phyloP scores from a whole-genome alignment of 2,113 vertebrate genomes.

The Aix galericulata region DNA sequence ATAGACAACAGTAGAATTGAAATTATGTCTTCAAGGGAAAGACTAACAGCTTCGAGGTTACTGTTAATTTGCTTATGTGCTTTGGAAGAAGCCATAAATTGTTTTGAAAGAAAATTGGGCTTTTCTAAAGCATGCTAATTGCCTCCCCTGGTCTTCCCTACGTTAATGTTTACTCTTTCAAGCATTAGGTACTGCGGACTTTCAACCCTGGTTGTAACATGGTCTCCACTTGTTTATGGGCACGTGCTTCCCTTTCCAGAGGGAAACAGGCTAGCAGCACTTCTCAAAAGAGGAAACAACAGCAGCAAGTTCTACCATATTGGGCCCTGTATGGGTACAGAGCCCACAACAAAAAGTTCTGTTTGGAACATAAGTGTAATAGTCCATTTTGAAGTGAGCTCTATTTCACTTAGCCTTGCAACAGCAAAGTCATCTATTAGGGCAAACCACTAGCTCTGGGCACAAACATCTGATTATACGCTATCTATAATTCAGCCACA shows the following conservation, averaged over 20 bases:
- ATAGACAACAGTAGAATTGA: background rate
- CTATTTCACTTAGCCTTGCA: background rate
- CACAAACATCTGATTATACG: background rate
- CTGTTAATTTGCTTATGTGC: background rate
- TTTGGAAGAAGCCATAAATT: background rate
- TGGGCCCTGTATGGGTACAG: rapidly evolving
- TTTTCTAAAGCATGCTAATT: background rate
- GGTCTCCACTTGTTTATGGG: background rate
- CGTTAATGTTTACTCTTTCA: constrained; percentile 37
- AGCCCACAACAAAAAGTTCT: background rate
- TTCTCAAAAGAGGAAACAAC: background rate
- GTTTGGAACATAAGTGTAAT: background rate
- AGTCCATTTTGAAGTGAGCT: background rate
- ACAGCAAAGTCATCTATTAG: background rate
- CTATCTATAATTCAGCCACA: background rate
- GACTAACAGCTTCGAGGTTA: background rate
- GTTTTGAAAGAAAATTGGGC: background rate
- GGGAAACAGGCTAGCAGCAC: background rate
- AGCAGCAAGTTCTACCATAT: background rate
- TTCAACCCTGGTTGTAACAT: background rate
- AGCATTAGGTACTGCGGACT: background rate
- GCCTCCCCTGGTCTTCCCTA: background rate
- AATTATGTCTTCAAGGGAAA: background rate
- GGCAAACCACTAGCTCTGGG: background rate
- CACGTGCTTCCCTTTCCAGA: background rate